A percentile compares a stretch with the other conserved stretches of the same genome.
phyloP scores from a whole-genome alignment of 2,888 invertebrate species.

The Phasia obesa region DNA sequence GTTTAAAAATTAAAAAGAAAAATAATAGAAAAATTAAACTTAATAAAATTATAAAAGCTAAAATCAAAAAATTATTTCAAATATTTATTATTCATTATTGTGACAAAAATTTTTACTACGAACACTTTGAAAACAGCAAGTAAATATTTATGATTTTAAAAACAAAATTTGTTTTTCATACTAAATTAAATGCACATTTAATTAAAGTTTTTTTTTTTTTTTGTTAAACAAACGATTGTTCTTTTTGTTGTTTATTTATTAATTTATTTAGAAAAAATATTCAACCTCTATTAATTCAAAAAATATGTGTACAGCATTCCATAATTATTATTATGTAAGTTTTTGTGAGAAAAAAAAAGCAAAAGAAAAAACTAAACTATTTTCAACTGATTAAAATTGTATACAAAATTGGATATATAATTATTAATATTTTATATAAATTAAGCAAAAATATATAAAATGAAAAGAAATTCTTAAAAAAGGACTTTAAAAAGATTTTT shows the following conservation, averaged over 20 bases:
- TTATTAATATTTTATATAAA: too few species aligned
- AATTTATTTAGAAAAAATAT: too few species aligned
- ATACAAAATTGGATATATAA: too few species aligned
- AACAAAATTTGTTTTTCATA: neutral
- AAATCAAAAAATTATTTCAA: conserved; percentile 26
- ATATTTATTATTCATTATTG: neutral
- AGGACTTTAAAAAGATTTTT: too few species aligned
- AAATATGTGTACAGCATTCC: neutral
- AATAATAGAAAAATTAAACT: neutral
- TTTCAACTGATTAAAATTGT: too few species aligned
- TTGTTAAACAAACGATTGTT: conserved; percentile 11
- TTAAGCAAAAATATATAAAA: too few species aligned
- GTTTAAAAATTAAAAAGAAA: neutral
- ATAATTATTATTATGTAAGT: conserved; percentile 9
- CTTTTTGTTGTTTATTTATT: neutral
- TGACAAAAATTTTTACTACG: neutral
- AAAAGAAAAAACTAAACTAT: too few species aligned
- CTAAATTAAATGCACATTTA: conserved; percentile 25
- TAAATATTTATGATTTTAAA: neutral
- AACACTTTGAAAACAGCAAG: too few species aligned
- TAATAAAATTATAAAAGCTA: neutral
- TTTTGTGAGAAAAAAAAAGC: too few species aligned
- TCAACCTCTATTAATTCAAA: conserved; percentile 38
- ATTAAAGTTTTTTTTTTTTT: conserved; percentile 12
- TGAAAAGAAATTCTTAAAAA: too few species aligned